Evolutionary conservation across 1,140 invertebrate species (phyloP), one percentile per base, ranked within the genome.

Genomic region (Neuroterus valhalla): DNA sequence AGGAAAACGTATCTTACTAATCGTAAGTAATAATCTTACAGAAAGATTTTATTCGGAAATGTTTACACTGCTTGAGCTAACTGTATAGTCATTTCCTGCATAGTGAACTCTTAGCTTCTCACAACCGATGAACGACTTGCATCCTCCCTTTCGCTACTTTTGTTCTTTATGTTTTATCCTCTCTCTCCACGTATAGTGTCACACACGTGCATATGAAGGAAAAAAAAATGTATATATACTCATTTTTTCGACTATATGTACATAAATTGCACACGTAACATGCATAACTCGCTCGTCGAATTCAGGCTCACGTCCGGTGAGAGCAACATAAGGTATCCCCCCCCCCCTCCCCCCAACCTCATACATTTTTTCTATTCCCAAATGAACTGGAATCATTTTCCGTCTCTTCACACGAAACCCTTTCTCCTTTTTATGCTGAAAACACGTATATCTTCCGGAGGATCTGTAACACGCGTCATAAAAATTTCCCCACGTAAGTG

Each of bases 251-350:
- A 15, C 23, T 26, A 26, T 62, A 26, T 23, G 19, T 38, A 38
- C 31, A 38, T 5, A 38, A 38, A 38, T 38, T 62, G 55, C 26
- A 62, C 31, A 62, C 31, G 23, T 62, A 62, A 31, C 23, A 62
- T n/a, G 14, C 8, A 62, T 31, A 62, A 55, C 26, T 21, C 17
- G 31, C 23, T 62, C 55, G 26, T 62, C 31, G 55, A 31, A 62
- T 38, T 62, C 23, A 15, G 55, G 11, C 55, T 62, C 23, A 62
- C 55, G 55, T 62, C 55, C 55, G 55, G 55, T 62, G 55, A 62
- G 55, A 62, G 55, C 23, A 62, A 23, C 52, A 62, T 10, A 62
- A 62, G 12, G 55, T 62, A 62, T 15, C 14, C 23, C 21, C 11
- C 4, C 26, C 4, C 31, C 8, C 31, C 12, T 14, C 55, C 23